Conservation (phyloP, 2,113 vertebrate species). For the Platanista minor region DNA sequence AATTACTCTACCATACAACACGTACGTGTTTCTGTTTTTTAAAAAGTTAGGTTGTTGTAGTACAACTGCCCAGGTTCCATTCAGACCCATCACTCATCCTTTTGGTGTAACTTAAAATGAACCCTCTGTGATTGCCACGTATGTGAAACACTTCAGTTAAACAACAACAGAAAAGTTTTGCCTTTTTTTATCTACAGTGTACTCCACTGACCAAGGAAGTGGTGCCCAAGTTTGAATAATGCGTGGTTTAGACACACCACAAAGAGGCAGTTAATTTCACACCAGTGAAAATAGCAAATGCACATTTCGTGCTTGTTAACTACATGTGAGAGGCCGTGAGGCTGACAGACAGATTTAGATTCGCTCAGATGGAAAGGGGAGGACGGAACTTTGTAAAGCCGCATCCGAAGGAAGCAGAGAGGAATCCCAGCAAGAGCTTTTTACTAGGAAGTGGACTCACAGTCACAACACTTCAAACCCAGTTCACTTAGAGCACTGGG, state of each 20-base stretch:
- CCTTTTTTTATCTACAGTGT: conserved; percentile 2
- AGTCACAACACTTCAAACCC: background rate
- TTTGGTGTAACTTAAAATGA: conserved; percentile 71
- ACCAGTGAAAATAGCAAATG: conserved; percentile 77
- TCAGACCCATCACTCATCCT: conserved; percentile 65
- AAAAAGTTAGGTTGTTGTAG: background rate
- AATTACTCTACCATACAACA: background rate
- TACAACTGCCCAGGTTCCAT: conserved; percentile 7
- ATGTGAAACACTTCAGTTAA: conserved; percentile 72
- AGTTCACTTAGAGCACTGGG: background rate
- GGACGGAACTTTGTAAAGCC: background rate
- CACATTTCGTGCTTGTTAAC: conserved; percentile 66
- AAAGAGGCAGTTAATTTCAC: conserved; percentile 81
- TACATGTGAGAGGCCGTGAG: conserved; percentile 65
- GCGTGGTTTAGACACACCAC: conserved; percentile 77
- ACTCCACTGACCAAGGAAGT: conserved; percentile 77
- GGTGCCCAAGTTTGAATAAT: conserved; percentile 77
- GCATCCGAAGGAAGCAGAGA: background rate
- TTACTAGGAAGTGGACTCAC: background rate
- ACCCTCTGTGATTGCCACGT: conserved; percentile 57
- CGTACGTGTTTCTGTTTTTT: background rate
- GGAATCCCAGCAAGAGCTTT: background rate
- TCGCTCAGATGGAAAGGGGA: conserved; percentile 51
- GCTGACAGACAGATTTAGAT: conserved; percentile 68
- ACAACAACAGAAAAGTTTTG: conserved; percentile 69